A percentile compares a stretch with the other conserved stretches of the same genome.
Conservation (phyloP, 23 tunicate genomes). For the Trididemnum nubilum region DNA sequence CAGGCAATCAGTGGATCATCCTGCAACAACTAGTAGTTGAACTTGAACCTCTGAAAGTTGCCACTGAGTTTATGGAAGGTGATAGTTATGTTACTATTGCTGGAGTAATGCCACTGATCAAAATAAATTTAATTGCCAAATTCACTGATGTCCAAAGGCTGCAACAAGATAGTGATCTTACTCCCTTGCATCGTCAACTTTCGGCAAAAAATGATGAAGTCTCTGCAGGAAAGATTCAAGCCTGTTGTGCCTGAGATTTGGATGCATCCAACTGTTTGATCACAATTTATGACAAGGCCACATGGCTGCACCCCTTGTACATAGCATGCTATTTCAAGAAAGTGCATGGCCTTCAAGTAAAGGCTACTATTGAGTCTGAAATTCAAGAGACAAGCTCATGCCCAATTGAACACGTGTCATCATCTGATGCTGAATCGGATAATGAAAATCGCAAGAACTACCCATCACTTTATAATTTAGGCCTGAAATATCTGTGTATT, state of each 20-base stretch:
- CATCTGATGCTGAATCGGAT: too few species aligned
- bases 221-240: neutral
- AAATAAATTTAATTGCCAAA: neutral
- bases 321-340: conserved; percentile 13
- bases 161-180: neutral
- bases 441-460: too few species aligned
- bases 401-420: neutral
- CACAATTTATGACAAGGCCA: conserved; percentile 2
- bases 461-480: neutral
- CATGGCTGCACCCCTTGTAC: conserved; percentile 26
- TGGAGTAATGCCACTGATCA: conserved; percentile 8
- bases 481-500: neutral
- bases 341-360: neutral
- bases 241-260: neutral
- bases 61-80: conserved; percentile 7
- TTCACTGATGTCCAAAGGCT: neutral
- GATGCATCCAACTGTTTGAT: neutral
- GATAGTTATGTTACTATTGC: conserved; percentile 9
- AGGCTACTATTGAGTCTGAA: conserved; percentile 4
- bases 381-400: neutral
- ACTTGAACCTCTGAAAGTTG: conserved; percentile 4
- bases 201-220: neutral
- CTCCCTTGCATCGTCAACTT: neutral
- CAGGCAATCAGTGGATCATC: conserved; percentile 27
- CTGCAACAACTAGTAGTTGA: conserved; percentile 12